Evolutionary conservation across 2,113 vertebrate species (phyloP), one percentile per base, ranked within the genome.

Genomic region (Syngnathoides biaculeatus): DNA sequence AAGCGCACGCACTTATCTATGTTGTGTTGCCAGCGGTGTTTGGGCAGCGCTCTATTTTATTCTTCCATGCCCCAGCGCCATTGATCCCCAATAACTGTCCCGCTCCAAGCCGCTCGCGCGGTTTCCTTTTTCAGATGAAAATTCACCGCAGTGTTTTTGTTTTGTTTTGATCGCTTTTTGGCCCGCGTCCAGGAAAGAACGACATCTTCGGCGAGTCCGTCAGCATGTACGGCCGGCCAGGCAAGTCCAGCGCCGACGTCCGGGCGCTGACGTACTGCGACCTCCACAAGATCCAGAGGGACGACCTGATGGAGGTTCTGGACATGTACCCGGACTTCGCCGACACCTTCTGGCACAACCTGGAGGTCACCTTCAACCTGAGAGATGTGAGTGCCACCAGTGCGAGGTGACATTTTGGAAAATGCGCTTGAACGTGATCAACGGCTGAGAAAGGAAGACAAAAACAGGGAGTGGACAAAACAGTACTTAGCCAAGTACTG

Each of bases 291-390:
- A 99, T 99, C 89, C 94, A 93, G 81, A 89, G 96, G 0, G 93
- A 96, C 5, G 97, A 99, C 88, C 90, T 99, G 73, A 92, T 99
- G 70, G 96, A 98, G 74, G 97, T 99, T 71, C 75, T 99, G 75
- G 97, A 98, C 87, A 96, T 97, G 95, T 99, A 99, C 75, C 97
- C 97, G 0, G 93, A 95, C 84, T 99, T 99, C 73, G 91, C 96
- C 0, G 91, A 95, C 86, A 89, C 88, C 75, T 99, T 99, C 90
- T 99, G 97, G 97, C 94, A 87, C 85, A 98, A 96, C 86, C 72
- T 99, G 70, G 97, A 99, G 84, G 95, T 99, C 90, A 99, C 97
- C 56, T 98, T 99, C 88, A 98, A 95, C 88, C 89, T 99, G 57
- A 90, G 94, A 93, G 96, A 99, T 81, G 96, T 99, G 92, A 98